Evolutionary conservation across 2,888 invertebrate species (phyloP).

Genomic region (Drosophila multiciliata): DNA sequence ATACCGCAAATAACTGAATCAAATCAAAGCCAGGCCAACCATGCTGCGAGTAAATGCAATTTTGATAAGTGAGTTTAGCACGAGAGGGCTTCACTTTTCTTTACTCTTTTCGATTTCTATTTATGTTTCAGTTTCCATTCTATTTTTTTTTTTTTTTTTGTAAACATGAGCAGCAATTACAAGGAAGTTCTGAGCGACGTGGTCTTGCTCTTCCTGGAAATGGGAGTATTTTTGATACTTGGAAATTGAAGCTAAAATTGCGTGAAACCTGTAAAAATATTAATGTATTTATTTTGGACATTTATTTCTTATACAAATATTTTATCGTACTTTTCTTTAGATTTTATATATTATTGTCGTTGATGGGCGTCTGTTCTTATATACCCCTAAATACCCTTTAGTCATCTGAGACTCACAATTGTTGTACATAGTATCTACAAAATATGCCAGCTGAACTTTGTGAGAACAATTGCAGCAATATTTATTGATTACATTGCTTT

Average conservation of each 20-base stretch:
- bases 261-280: not conserved
- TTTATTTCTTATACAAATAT: not conserved
- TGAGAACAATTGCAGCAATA: constrained; percentile 52
- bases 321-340: too few relatives aligned
- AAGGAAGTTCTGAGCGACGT: not conserved
- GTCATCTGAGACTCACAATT: not conserved
- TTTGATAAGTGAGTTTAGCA: constrained; percentile 43
- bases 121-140: constrained; percentile 5
- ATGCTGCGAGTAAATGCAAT: constrained; percentile 43
- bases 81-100: constrained; percentile 19
- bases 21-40: constrained; percentile 40
- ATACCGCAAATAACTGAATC: constrained; percentile 22
- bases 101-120: not conserved
- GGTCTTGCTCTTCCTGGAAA: not conserved
- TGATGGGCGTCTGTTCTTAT: not conserved
- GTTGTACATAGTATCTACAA: constrained; percentile 17
- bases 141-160: not conserved
- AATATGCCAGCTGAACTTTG: constrained; percentile 49
- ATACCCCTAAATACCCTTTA: not conserved
- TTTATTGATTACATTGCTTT: constrained; percentile 71
- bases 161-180: not conserved
- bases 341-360: not conserved
- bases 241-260: not conserved
- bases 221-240: not conserved
- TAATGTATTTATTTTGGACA: not conserved